Evolutionary conservation across 1,140 invertebrate genomes (phyloP).

Genomic region (Lordiphosa stackelbergi): DNA sequence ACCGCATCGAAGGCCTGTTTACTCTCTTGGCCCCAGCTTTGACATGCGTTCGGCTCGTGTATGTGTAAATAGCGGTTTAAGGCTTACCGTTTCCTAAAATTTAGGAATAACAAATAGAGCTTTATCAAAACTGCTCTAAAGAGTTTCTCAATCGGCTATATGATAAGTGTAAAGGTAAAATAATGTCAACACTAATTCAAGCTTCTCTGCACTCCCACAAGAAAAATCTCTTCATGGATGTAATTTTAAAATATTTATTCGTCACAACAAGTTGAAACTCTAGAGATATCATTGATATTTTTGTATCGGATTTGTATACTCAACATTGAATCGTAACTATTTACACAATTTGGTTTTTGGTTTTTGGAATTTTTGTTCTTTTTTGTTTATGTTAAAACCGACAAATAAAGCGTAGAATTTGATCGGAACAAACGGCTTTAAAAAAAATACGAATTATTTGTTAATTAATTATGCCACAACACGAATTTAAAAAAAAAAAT

Average conservation of each 20-base stretch:
- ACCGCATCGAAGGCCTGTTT: too few relatives aligned
- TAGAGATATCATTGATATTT: constrained; percentile 34
- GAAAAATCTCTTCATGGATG: background rate
- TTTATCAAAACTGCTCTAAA: too few relatives aligned
- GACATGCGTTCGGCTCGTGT: too few relatives aligned
- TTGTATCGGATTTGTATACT: constrained; percentile 13
- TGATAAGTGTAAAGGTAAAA: too few relatives aligned
- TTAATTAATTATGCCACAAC: constrained; percentile 44
- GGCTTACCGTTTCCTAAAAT: too few relatives aligned
- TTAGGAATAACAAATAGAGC: too few relatives aligned
- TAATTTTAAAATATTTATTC: constrained; percentile 39
- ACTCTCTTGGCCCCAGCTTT: too few relatives aligned
- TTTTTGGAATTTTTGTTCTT: background rate
- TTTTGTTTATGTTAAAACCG: constrained; percentile 22
- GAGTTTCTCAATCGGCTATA: too few relatives aligned
- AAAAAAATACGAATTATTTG: constrained; percentile 38
- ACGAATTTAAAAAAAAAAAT: constrained; percentile 51
- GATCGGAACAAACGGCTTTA: constrained; percentile 45
- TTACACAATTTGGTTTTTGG: constrained; percentile 24
- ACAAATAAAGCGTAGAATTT: constrained; percentile 39
- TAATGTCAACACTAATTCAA: too few relatives aligned
- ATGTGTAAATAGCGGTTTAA: too few relatives aligned
- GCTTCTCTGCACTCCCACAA: too few relatives aligned
- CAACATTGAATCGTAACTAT: constrained; percentile 13
- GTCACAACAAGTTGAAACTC: constrained; percentile 40